Evolutionary conservation across 2,888 invertebrate species (phyloP), one percentile per base, ranked within the genome.

Genomic region (Sympetrum striolatum): DNA sequence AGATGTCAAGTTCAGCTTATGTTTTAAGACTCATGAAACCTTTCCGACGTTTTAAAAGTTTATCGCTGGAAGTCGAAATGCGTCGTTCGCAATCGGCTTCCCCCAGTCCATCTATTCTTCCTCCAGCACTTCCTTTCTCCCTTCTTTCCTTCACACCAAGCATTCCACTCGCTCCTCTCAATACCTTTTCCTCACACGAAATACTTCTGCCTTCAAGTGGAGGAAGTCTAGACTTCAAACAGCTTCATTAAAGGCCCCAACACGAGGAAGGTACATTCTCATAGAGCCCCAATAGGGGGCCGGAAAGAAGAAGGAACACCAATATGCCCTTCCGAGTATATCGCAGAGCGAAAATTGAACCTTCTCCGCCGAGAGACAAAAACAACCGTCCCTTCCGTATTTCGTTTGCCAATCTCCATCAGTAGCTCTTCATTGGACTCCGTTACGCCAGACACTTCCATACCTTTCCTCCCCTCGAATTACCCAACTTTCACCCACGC

Each of bases 171-270:
- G 12, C 37, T 31, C 48, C 44, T 44, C 81, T 6, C 44, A 81
- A 25, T 48, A 25, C 48, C 25, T 81, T 15, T 31, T n/a, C 81
- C 80, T 73, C 73, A 31, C 73, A 31, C 73, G 73, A 73, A 73
- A 73, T 31, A 31, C 73, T 73, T 53, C 73, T 25, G 25, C 31
- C 73, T 73, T 73, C 73, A 22, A 82, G 86, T 60, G 86, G 82
- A 35, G 58, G 60, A 60, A n/a, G 60, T 10, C 22, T 37, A 37
- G 86, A 86, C 86, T 86, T 86, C 60, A 64, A 86, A 86, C 60
- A 60, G 86, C 86, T 86, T 86, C 86, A 86, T 86, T 86, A 86
- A 64, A 86, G 60, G 60, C n/a, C 37, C 86, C 86, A 8, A 82
- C 58, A 53, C 82, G 22, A 44, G 53, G 58, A 82, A 18, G 8